Evolutionary conservation across 2,888 invertebrate species (phyloP), one percentile per base, ranked within the genome.

Genomic region (Volucella zonaria): DNA sequence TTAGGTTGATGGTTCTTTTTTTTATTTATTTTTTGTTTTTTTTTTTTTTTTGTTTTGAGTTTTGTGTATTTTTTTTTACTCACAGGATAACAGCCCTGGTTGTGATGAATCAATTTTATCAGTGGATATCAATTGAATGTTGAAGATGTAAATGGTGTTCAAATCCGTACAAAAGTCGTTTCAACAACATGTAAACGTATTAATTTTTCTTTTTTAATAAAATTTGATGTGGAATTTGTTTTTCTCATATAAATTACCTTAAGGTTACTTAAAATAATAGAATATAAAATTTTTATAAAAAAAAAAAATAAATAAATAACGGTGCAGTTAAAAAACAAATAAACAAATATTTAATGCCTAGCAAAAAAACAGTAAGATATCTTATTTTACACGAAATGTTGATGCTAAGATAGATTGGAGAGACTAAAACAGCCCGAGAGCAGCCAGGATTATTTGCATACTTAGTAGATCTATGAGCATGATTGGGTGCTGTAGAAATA

Each of bases 41-140:
- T 70, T 61, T 45, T 73, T 61, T 70, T 61, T 45, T 73, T 93
- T 1, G 10, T 49, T 31, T 38, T 47, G 6, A 1, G 31, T 58
- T 14, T 56, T 42, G 1, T 68, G 31, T 31, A 31, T 45, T 45
- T 31, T 6, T 54, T 47, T 56, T 80, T 94, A 95, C 94, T 95
- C 94, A 94, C 94, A 94, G 94, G 93, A 93, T 94, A 94, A 94
- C 95, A 95, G 95, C 95, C 95, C 95, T 95, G 93, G 93, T 93
- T 92, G 93, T 86, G 85, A 68, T 58, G 81, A 81, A 77, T 54
- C 51, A 66, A 23, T 67, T 61, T 71, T 23, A 47, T 38, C 23
- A 42, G 31, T 74, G 38, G 56, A 59, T 73, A 58, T 6, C 18
- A 71, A 58, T 81, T 76, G 56, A 70, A 73, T 31, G 58, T 64